phyloP scores from a whole-genome alignment of 92 coral and sea anemone species.

The Bergia puertoricense region DNA sequence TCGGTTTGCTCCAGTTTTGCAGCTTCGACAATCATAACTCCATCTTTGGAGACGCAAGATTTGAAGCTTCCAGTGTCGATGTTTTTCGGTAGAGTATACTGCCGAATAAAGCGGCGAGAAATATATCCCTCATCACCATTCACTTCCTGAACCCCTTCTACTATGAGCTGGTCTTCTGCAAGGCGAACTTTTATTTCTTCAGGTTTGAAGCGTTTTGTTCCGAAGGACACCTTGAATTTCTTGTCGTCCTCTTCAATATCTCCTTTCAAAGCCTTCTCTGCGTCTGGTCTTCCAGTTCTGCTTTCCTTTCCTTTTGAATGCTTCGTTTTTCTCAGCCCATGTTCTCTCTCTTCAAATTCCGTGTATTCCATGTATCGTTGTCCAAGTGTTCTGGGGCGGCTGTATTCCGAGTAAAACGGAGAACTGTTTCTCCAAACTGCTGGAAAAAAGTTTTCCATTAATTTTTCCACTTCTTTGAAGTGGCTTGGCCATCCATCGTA shows the following conservation, averaged over 20 bases:
- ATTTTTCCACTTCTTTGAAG: constrained; percentile 35
- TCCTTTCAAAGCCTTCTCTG: constrained; percentile 22
- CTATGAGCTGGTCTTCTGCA: constrained; percentile 63
- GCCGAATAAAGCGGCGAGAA: constrained; percentile 67
- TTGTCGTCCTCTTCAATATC: constrained; percentile 44
- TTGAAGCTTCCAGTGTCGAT: constrained; percentile 58
- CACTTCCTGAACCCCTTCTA: constrained; percentile 68
- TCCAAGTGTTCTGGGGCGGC: neutral
- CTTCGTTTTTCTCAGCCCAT: neutral
- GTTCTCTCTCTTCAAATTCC: constrained; percentile 40
- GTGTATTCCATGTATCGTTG: constrained; percentile 19
- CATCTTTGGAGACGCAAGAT: constrained; percentile 69
- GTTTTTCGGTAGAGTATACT: constrained; percentile 61
- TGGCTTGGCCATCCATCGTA: constrained; percentile 24
- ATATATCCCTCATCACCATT: constrained; percentile 55
- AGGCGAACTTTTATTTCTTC: constrained; percentile 71
- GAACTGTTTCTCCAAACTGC: constrained; percentile 25
- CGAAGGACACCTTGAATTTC: constrained; percentile 62
- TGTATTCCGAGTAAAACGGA: constrained; percentile 18
- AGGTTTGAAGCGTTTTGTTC: constrained; percentile 60
- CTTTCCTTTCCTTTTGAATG: neutral
- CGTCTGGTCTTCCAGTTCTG: neutral
- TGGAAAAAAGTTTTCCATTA: constrained; percentile 31
- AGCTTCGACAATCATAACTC: constrained; percentile 68
- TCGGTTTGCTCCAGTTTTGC: constrained; percentile 61